A percentile compares a stretch with the other conserved stretches of the same genome.
Evolutionary conservation across 2,113 vertebrate genomes (phyloP).

Genomic region (Plecotus auritus): DNA sequence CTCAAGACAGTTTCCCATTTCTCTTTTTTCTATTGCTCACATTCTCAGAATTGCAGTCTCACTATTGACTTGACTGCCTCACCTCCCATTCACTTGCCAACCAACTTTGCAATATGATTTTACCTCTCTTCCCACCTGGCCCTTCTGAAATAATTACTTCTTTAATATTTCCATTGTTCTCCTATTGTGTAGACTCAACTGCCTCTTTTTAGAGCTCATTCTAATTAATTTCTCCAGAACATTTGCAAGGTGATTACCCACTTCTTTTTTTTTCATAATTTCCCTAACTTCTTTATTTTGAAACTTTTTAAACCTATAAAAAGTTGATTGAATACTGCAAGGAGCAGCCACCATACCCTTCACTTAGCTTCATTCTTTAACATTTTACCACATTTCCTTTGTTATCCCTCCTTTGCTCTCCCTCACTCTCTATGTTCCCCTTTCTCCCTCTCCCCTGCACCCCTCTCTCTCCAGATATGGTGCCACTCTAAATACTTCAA

Average conservation of each 20-base stretch:
- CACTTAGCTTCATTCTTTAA: not conserved
- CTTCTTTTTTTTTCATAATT: not conserved
- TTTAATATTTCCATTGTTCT: not conserved
- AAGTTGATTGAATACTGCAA: not conserved
- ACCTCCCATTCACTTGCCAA: not conserved
- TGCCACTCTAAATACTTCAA: not conserved
- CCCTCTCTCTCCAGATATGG: not conserved
- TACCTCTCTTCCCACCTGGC: not conserved
- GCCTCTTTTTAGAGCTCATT: not conserved
- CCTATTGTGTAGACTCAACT: not conserved
- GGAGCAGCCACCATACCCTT: not conserved
- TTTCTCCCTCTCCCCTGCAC: not conserved
- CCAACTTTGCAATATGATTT: not conserved
- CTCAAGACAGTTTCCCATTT: not conserved
- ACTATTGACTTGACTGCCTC: not conserved
- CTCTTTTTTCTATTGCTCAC: not conserved
- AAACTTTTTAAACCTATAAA: not conserved
- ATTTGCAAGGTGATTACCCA: not conserved
- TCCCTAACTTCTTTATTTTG: not conserved
- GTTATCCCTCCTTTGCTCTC: not conserved
- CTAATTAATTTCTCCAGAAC: not conserved
- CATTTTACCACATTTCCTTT: not conserved
- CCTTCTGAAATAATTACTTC: not conserved
- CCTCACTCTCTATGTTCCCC: not conserved
- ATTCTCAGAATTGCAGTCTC: not conserved